Conservation (phyloP, 2,113 vertebrate genomes). For the Crotalus horridus region DNA sequence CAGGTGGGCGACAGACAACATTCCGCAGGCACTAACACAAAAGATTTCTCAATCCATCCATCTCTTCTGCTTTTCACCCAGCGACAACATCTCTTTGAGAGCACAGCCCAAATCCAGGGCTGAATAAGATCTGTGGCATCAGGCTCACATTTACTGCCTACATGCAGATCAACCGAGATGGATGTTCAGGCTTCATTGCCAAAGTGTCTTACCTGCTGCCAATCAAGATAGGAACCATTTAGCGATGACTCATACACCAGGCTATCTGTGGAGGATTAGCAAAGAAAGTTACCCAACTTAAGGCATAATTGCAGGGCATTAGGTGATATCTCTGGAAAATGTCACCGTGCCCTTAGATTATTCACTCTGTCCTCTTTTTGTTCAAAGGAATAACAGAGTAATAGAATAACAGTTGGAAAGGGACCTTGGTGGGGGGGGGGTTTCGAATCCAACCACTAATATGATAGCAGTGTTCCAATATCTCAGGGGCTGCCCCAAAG, state of each 20-base stretch:
- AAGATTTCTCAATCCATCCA: background rate
- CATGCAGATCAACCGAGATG: background rate
- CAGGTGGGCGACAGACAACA: background rate
- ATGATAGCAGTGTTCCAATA: too few species aligned
- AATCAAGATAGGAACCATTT: slow-evolving; percentile 41
- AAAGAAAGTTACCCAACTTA: slow-evolving; percentile 52
- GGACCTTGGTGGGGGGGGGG: background rate
- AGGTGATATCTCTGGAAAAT: slow-evolving; percentile 23
- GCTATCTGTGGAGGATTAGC: slow-evolving; percentile 61
- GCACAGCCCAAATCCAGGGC: background rate
- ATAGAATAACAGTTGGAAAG: background rate
- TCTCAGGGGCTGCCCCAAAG: too few species aligned
- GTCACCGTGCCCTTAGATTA: slow-evolving; percentile 31
- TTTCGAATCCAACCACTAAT: background rate
- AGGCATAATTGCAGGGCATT: slow-evolving; percentile 62
- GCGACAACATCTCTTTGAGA: background rate
- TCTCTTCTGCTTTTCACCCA: background rate
- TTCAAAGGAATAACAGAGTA: background rate
- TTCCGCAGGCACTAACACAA: background rate
- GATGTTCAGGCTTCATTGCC: background rate
- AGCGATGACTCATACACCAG: slow-evolving; percentile 55
- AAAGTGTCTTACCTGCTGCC: background rate
- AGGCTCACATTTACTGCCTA: slow-evolving; percentile 25
- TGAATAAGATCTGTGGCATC: background rate
- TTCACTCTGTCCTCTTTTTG: background rate